Conservation (phyloP, 2,113 vertebrate genomes). For the Neotragus pygmaeus region DNA sequence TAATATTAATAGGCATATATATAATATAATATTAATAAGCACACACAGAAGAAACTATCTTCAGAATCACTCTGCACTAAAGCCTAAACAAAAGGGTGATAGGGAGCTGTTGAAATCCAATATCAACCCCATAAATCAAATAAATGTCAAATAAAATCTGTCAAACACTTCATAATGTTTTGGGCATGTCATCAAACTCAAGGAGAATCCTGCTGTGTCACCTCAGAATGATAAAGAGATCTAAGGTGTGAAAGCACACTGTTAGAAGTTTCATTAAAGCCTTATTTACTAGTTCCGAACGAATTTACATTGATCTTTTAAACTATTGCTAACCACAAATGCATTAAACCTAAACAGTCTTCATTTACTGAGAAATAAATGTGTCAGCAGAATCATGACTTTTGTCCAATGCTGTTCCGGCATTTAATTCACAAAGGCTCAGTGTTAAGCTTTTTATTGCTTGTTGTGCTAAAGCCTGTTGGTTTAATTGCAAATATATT, state of each 20-base stretch:
- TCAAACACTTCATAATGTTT: slow-evolving; percentile 75
- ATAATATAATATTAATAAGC: slow-evolving; percentile 29
- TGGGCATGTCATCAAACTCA: slow-evolving; percentile 66
- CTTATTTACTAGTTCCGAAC: slow-evolving; percentile 83
- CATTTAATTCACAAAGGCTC: slow-evolving; percentile 82
- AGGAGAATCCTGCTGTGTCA: slow-evolving; percentile 64
- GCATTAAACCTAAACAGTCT: slow-evolving; percentile 89
- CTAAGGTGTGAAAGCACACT: slow-evolving; percentile 81
- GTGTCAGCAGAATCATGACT: slow-evolving; percentile 86
- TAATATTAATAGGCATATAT: not conserved
- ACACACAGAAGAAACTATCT: slow-evolving; percentile 28
- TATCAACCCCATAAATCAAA: slow-evolving; percentile 66
- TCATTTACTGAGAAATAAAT: slow-evolving; percentile 85
- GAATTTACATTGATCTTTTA: slow-evolving; percentile 88
- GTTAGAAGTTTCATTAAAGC: slow-evolving; percentile 83
- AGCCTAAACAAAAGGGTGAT: slow-evolving; percentile 15
- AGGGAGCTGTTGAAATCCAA: slow-evolving; percentile 56
- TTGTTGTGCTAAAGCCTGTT: slow-evolving; percentile 80
- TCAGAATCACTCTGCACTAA: not conserved
- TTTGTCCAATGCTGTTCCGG: slow-evolving; percentile 83
- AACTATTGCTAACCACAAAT: slow-evolving; percentile 86
- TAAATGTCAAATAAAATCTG: slow-evolving; percentile 74
- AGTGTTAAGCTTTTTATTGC: slow-evolving; percentile 84
- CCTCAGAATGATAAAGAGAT: slow-evolving; percentile 75
- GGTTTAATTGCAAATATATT: slow-evolving; percentile 81